Evolutionary conservation across 2,113 vertebrate species (phyloP).

Genomic region (Menura novaehollandiae): DNA sequence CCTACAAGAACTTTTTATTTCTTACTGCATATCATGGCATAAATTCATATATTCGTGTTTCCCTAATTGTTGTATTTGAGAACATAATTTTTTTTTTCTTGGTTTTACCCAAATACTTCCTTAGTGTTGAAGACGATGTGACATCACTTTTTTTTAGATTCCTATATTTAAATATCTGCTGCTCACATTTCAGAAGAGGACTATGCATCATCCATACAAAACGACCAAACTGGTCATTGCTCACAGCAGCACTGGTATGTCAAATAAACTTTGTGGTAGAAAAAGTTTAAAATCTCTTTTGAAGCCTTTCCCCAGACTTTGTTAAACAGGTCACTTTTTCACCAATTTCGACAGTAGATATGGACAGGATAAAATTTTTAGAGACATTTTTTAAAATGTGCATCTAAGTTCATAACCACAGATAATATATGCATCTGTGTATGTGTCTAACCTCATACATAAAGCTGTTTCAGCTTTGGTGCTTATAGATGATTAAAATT

Average conservation of each 20-base stretch:
- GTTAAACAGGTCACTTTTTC: neutral
- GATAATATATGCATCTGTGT: neutral
- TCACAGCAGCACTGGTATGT: neutral
- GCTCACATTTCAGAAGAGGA: neutral
- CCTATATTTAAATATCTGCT: neutral
- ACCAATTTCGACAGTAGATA: neutral
- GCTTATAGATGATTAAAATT: slow-evolving; percentile 55
- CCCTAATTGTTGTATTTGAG: neutral
- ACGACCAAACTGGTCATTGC: neutral
- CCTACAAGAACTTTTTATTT: neutral
- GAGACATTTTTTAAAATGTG: neutral
- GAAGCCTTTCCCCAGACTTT: neutral
- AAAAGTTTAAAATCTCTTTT: neutral
- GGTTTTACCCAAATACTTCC: neutral
- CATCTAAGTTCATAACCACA: neutral
- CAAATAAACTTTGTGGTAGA: neutral
- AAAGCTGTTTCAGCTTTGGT: neutral
- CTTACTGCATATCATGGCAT: neutral
- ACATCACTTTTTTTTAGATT: neutral
- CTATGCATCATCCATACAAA: fast-evolving
- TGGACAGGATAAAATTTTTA: neutral
- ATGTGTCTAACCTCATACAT: neutral
- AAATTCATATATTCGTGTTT: neutral
- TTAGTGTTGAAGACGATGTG: neutral
- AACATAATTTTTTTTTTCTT: neutral